Evolutionary conservation across 1,140 invertebrate species (phyloP), one percentile per base, ranked within the genome.

Genomic region (Drosophila takahashii): DNA sequence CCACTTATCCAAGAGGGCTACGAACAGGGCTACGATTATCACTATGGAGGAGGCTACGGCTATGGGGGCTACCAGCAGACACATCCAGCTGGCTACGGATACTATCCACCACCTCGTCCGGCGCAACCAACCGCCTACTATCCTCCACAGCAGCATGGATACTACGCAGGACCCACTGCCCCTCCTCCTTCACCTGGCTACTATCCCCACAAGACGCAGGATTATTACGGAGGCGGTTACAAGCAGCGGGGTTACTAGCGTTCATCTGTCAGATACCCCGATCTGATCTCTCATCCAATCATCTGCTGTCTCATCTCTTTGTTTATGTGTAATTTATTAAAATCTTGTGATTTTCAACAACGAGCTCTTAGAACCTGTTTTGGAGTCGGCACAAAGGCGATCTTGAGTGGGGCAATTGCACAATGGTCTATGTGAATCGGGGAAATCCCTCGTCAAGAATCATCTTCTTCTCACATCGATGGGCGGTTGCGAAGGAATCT

Each of bases 11-110:
- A 90, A 27, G 81, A 81, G 50, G 76, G 73, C 39, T 90, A 90
- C 18, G 65, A 79, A 15, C 79, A 83, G 7, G 83, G 81, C 39
- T 85, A 86, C 36, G 72, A 90, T 13, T 86, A 90, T 7, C 70
- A 83, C 37, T 90, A 90, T 6, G 86, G 86, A n/a, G 71, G 81
- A 9, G 86, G 78, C 0, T 48, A 67, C 29, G 72, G 47, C 4
- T 60, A 81, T 15, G 36, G 39, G 13, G 56, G 41, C 1, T 58
- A 81, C 42, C 70, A 60, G 15, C 65, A 69, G 11, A 29, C 45
- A 0, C 4, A 39, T 8, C 36, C 65, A 1, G 45, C 60, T 6
- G 65, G 15, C 13, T 65, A 80, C 36, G 66, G 45, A n/a, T 76
- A 67, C 22, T 76, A 84, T 50, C 39, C 45, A 15, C 26, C 44